Conservation (phyloP, 2,113 vertebrate genomes). For the Leucopsar rothschildi region DNA sequence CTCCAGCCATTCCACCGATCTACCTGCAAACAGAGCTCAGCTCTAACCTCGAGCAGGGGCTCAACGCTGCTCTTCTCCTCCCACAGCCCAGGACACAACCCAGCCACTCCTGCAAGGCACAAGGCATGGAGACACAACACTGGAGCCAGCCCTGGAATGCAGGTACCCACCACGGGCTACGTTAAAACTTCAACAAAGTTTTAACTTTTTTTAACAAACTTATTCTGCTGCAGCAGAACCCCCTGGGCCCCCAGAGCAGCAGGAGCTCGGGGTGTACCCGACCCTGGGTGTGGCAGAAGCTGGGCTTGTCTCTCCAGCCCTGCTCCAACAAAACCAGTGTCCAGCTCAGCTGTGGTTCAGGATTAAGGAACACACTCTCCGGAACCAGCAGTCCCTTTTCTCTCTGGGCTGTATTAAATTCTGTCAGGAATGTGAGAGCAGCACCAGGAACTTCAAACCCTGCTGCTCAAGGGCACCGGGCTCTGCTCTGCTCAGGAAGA, state of each 20-base stretch:
- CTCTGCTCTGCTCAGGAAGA: not conserved
- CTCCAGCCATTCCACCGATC: not conserved
- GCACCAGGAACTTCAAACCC: not conserved
- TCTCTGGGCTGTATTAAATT: not conserved
- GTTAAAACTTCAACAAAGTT: not conserved
- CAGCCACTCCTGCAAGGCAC: not conserved
- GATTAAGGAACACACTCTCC: not conserved
- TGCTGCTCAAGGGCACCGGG: not conserved
- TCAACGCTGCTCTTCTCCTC: accelerated
- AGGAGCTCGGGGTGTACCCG: not conserved
- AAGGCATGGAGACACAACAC: not conserved
- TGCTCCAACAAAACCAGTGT: not conserved
- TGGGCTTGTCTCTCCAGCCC: not conserved
- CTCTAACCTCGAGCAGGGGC: not conserved
- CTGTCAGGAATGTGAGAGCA: not conserved
- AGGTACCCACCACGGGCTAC: accelerated
- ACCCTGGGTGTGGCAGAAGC: not conserved
- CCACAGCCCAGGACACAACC: not conserved
- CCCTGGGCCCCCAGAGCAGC: accelerated
- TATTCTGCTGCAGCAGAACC: not conserved
- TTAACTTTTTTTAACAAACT: no score
- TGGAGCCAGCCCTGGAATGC: not conserved
- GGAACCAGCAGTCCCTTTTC: not conserved
- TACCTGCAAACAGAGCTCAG: not conserved
- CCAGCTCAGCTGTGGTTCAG: not conserved